phyloP scores from a whole-genome alignment of 2,113 vertebrate genomes.

The Strigops habroptila region DNA sequence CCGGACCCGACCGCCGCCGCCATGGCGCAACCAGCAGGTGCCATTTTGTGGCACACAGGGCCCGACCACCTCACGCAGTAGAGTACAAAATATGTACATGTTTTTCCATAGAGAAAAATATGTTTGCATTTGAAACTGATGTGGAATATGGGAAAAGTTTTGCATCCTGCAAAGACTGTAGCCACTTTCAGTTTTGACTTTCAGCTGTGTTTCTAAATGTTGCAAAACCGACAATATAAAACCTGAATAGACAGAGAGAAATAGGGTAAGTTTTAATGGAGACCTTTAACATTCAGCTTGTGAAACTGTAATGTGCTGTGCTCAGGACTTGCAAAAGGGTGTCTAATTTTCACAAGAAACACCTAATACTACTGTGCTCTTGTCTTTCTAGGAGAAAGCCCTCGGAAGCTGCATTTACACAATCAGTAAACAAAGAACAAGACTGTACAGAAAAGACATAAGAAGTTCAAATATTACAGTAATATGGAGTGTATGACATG shows the following conservation, averaged over 20 bases:
- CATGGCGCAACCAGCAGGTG: neutral
- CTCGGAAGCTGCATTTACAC: neutral
- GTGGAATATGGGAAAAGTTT: neutral
- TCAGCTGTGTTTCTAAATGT: neutral
- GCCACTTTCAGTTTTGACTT: neutral
- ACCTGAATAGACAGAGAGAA: neutral
- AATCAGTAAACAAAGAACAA: neutral
- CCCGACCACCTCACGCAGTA: neutral
- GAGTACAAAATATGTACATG: neutral
- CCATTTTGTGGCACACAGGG: neutral
- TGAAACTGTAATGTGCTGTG: neutral
- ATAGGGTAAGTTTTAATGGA: neutral
- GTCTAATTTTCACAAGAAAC: neutral
- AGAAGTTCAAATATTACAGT: neutral
- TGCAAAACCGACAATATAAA: neutral
- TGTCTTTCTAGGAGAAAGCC: neutral
- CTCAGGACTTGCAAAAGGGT: neutral
- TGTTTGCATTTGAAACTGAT: neutral
- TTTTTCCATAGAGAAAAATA: neutral
- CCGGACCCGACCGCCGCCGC: fast-evolving
- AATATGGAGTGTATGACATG: neutral
- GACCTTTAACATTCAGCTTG: neutral
- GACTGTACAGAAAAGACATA: neutral
- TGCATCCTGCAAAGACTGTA: neutral
- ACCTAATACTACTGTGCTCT: neutral